These are phyloP conservation scores for Cirrhinus molitorella DNA, from an alignment of 2,797 vertebrate species.

Conservation along the genomic window DNA sequence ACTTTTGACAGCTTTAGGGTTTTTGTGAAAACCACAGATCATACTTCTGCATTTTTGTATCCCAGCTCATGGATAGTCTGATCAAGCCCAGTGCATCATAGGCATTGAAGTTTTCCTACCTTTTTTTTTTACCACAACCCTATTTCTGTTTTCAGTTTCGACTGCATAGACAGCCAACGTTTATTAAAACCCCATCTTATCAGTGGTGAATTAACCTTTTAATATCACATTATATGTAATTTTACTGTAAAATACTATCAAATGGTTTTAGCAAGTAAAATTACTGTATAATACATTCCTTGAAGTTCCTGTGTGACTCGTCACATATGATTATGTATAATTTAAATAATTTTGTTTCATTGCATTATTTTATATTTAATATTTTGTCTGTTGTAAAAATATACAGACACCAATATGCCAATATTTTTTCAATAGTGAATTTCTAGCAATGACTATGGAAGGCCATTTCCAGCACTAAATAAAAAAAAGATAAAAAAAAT, in stretches of 20 bases:
- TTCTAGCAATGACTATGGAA: too few species aligned
- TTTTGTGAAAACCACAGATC: slow-evolving; percentile 3
- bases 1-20: background rate
- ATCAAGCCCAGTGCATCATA: background rate
- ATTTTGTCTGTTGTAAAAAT: background rate
- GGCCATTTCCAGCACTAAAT: too few species aligned
- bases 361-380: background rate
- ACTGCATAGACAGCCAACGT: background rate
- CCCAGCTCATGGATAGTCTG: background rate
- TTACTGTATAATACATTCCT: too few species aligned
- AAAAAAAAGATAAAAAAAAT: too few species aligned
- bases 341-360: background rate
- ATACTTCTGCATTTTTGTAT: slow-evolving; percentile 8
- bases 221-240: background rate
- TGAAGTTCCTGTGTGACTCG: too few species aligned
- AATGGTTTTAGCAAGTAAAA: background rate
- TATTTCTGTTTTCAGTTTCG: background rate
- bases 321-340: background rate
- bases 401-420: background rate
- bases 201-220: background rate
- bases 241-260: background rate
- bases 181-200: background rate
- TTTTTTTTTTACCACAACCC: background rate
- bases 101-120: background rate
- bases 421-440: too few species aligned